A percentile compares a stretch with the other conserved stretches of the same genome.
Evolutionary conservation across 30 jellyfish, hydroid and myxozoan species (phyloP).

Genomic region (Nemopilema nomurai): DNA sequence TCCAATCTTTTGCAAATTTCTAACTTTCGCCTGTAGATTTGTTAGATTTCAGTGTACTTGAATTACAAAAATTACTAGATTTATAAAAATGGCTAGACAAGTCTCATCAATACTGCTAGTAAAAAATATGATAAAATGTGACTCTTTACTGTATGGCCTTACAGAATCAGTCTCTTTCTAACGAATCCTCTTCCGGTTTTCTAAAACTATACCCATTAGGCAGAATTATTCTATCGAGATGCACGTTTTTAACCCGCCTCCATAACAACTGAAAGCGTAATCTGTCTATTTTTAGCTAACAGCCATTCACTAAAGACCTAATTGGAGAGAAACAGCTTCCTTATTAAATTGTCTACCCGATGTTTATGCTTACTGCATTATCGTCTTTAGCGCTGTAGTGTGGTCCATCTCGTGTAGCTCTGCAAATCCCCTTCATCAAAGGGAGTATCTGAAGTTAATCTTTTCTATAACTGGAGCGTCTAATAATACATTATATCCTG

Average conservation of each 20-base stretch:
- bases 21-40: too few relatives aligned
- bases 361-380: background rate
- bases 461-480: background rate
- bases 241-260: background rate
- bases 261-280: background rate
- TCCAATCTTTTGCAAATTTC: too few relatives aligned
- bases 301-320: background rate
- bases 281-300: background rate
- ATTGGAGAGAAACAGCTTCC: background rate
- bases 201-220: too few relatives aligned
- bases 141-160: too few relatives aligned
- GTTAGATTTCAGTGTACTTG: too few relatives aligned
- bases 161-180: too few relatives aligned
- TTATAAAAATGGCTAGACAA: too few relatives aligned
- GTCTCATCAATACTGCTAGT: too few relatives aligned
- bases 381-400: background rate
- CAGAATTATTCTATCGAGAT: too few relatives aligned
- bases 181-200: too few relatives aligned
- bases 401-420: background rate
- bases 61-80: too few relatives aligned
- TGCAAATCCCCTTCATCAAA: background rate
- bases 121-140: too few relatives aligned
- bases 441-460: background rate
- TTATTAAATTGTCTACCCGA: background rate
- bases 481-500: background rate